Evolutionary conservation across 2,888 invertebrate genomes (phyloP).

Genomic region (Drosophila yooni): DNA sequence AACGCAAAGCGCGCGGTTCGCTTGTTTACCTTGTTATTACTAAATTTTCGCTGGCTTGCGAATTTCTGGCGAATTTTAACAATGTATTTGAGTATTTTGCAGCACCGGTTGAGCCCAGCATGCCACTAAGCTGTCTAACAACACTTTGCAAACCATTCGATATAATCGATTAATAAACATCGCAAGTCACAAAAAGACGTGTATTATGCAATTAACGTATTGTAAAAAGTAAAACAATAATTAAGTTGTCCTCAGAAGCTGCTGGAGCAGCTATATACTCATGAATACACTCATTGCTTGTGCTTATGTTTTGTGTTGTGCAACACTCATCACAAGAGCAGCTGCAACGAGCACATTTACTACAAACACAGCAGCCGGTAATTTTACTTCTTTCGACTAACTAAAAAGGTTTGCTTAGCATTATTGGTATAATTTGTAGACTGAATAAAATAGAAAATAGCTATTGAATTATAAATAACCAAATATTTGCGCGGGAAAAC

Average conservation of each 20-base stretch:
- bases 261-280: no score
- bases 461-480: conserved; percentile 3
- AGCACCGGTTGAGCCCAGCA: conserved; percentile 51
- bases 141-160: conserved; percentile 48
- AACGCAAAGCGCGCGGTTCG: conserved; percentile 53
- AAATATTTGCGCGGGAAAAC: conserved; percentile 60
- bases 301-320: conserved; percentile 1
- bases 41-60: conserved; percentile 73
- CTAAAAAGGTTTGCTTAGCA: neutral
- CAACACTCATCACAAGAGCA: conserved; percentile 48
- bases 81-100: conserved; percentile 67
- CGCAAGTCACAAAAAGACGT: neutral
- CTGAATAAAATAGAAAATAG: neutral
- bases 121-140: conserved; percentile 41
- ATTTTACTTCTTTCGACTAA: conserved; percentile 2
- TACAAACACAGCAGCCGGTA: conserved; percentile 24
- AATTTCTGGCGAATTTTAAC: conserved; percentile 71
- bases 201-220: neutral
- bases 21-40: conserved; percentile 63
- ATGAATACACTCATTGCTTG: neutral
- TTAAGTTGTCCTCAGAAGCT: neutral
- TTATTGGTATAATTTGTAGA: neutral
- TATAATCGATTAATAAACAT: conserved; percentile 46
- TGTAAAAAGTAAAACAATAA: neutral
- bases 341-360: conserved; percentile 54